Evolutionary conservation across 2,797 vertebrate species (phyloP), one percentile per base, ranked within the genome.

Genomic region (Gallirallus australis): DNA sequence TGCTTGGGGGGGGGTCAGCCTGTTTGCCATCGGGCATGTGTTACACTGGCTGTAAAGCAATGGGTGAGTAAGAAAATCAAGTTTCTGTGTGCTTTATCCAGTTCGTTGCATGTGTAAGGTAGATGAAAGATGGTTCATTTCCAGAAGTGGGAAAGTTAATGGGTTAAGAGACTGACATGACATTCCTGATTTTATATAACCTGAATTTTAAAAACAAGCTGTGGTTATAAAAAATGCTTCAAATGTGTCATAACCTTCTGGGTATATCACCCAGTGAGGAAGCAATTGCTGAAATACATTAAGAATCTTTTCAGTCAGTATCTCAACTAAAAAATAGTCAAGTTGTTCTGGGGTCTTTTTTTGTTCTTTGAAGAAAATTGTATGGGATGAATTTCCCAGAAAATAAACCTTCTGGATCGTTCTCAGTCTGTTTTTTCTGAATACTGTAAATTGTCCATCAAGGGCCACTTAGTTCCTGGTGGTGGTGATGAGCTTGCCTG

Each of bases 1-100:
- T 64, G 10, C 76, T 93, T 86, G 73, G 78, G 57, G 65, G 72
- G 72, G 35, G 69, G 47, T 57, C 47, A 59, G 40, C 45, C 24
- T 86, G 1, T 71, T 86, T 1, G 4, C 30, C 65, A 86, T 76
- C 0, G 4, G 52, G 50, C 82, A 69, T 35, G 37, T 0, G 1
- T 9, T 83, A 31, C 8, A 17, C 15, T 50, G 16, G 48, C 90
- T 53, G 30, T 69, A 65, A 92, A 72, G 21, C 54, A 72, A 9
- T 7, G 15, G 31, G 17, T 52, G 64, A 84, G 42, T 71, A 60
- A 83, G 69, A 82, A 83, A 78, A 73, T 2, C 25, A 57, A n/a
- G 17, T 70, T 82, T 45, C 48, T 59, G 25, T 80, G 71, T 79
- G 8, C n/a, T 77, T 84, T 83, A 45, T 80, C 59, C 75, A 54